Percentiles rank a stretch among this genome's conserved stretches.
Conservation (phyloP, 2,113 vertebrate species). For the Xenopus laevis region DNA sequence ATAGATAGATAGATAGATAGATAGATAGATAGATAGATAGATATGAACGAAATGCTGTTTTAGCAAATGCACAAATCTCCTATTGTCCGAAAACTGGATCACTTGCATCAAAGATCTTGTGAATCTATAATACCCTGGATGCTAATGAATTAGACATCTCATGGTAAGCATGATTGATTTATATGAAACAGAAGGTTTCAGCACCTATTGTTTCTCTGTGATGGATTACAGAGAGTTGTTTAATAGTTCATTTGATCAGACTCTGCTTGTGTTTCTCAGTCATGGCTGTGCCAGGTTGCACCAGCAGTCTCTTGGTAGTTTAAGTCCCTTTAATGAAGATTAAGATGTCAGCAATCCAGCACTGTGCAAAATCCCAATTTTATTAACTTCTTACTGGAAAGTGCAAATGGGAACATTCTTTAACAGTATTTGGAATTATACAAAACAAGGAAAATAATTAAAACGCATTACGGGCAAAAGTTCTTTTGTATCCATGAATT, state of each 20-base stretch:
- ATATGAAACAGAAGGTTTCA: constrained; percentile 71
- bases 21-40: no score
- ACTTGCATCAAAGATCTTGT: constrained; percentile 5
- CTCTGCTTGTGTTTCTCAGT: constrained; percentile 55
- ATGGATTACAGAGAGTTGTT: constrained; percentile 81
- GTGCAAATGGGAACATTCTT: constrained; percentile 60
- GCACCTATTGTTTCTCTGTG: constrained; percentile 72
- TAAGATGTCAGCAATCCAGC: constrained; percentile 90
- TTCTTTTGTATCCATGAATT: not conserved
- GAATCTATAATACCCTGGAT: constrained; percentile 29
- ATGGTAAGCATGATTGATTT: constrained; percentile 77
- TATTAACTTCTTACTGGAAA: constrained; percentile 82
- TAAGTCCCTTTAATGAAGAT: constrained; percentile 98
- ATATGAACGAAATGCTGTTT: no score
- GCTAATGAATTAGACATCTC: constrained; percentile 77
- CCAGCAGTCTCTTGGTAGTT: constrained; percentile 74
- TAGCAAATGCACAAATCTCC: no score
- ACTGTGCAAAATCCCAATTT: constrained; percentile 78
- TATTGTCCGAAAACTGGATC: no score
- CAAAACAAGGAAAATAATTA: constrained; percentile 30
- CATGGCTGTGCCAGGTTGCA: constrained; percentile 78
- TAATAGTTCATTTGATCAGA: constrained; percentile 83
- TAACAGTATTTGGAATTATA: constrained; percentile 32
- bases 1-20: no score
- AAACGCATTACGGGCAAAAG: constrained; percentile 23